Evolutionary conservation across 2,888 invertebrate genomes (phyloP), one percentile per base, ranked within the genome.

Genomic region (Ethmia dodecea): DNA sequence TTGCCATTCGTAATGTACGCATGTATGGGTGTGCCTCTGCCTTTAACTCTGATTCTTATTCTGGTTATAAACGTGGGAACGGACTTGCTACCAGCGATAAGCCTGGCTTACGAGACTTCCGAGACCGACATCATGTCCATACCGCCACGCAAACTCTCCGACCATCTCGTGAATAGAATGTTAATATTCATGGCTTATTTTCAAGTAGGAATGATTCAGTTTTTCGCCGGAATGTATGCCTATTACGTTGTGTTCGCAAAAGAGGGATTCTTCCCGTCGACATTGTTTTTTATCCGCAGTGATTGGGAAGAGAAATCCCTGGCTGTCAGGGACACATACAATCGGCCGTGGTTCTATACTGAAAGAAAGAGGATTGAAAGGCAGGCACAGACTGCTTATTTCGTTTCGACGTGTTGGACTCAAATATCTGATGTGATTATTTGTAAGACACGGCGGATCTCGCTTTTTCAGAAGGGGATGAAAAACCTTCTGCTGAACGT

Each of bases 131-230:
- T 93, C 42, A 94, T 94, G 93, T 87, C 58, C 2, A 78, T 88
- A 28, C 86, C 83, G 1, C 90, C 90, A 0, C 74, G 90, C n/a
- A 81, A 89, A 47, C 67, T 68, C 0, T 58, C 62, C 0, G 89
- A 90, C 48, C 88, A 79, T 39, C 71, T 90, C 3, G 89, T 90
- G 0, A 88, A 78, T 44, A 63, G 64, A 38, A 81, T 87, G 33
- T 71, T 96, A 48, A 91, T 96, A 52, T 92, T 90, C 54, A 92
- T 95, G 88, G 91, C 95, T 0, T 95, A 95, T 67, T 93, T 93
- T 43, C 95, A 96, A 80, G 91, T 96, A 45, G 96, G 95, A 33
- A 86, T 95, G 69, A 93, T 96, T 49, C 95, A 96, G 75, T 92
- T 94, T 12, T 90, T 90, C 26, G 93, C 92, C 25, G 94, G 93